Evolutionary conservation across 2,888 invertebrate genomes (phyloP).

Genomic region (Apeira syringaria): DNA sequence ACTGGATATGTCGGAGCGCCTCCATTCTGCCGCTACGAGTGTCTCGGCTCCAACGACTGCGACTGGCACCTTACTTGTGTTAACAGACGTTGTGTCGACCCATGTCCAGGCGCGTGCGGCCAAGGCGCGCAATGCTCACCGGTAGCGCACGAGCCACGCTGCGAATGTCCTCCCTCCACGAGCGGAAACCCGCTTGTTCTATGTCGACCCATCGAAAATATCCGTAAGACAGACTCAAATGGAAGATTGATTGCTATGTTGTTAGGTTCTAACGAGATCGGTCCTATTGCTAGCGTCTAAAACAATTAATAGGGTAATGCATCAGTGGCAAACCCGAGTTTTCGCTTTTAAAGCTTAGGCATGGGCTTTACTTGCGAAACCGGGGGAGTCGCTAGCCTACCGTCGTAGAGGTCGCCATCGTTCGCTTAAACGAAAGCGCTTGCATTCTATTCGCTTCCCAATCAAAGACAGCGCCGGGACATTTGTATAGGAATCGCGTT

Average conservation of each 20-base stretch:
- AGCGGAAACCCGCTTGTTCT: constrained; percentile 89
- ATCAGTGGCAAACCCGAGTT: constrained; percentile 50
- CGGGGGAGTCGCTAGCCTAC: constrained; percentile 47
- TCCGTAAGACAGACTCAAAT: constrained; percentile 74
- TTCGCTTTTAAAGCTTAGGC: constrained; percentile 82
- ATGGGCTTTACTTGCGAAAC: constrained; percentile 80
- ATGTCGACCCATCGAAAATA: constrained; percentile 83
- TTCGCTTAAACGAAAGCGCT: constrained; percentile 50
- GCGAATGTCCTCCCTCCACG: constrained; percentile 86
- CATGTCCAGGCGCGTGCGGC: constrained; percentile 90
- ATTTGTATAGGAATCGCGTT: constrained; percentile 12
- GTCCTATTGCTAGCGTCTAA: constrained; percentile 25
- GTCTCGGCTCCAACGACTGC: constrained; percentile 88
- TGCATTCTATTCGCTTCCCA: constrained; percentile 31
- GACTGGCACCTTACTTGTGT: constrained; percentile 87
- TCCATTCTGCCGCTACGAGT: constrained; percentile 89
- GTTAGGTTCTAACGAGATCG: constrained; percentile 14
- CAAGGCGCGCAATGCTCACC: constrained; percentile 88
- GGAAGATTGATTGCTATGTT: constrained; percentile 53
- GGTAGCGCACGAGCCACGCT: constrained; percentile 88
- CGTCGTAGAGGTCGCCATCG: constrained; percentile 12
- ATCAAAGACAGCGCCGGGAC: background rate
- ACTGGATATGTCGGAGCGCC: constrained; percentile 88
- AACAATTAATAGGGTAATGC: constrained; percentile 32
- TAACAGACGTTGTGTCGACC: constrained; percentile 88